These are phyloP conservation scores for Eristalis pertinax DNA, from an alignment of 2,888 invertebrate species.

Conservation along the genomic window DNA sequence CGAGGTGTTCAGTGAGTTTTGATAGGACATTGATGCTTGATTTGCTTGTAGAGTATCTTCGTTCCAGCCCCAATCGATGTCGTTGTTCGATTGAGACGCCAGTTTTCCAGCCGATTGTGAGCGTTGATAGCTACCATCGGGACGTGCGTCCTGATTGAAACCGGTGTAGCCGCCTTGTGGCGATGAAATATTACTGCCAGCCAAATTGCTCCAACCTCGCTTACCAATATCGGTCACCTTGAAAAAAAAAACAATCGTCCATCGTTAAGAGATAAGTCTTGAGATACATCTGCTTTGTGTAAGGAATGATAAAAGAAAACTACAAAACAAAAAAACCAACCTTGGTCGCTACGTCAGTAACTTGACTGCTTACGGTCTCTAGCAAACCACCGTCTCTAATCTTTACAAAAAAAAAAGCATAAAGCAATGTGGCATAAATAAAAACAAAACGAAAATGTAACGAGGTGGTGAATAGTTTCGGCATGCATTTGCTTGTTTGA, in stretches of 20 bases:
- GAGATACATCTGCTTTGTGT: neutral
- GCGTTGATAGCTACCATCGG: constrained; percentile 78
- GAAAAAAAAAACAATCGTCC: constrained; percentile 30
- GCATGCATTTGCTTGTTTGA: neutral
- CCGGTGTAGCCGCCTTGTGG: constrained; percentile 79
- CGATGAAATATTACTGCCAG: constrained; percentile 83
- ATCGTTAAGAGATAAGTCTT: too few relatives aligned
- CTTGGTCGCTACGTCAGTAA: constrained; percentile 85
- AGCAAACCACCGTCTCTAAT: constrained; percentile 87
- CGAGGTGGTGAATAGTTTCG: neutral
- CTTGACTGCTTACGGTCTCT: constrained; percentile 85
- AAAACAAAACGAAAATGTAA: constrained; percentile 23
- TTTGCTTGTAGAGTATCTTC: constrained; percentile 74
- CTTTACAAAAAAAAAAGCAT: constrained; percentile 81
- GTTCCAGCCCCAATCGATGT: constrained; percentile 80
- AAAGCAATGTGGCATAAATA: constrained; percentile 66
- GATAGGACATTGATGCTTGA: constrained; percentile 73
- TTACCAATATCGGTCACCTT: constrained; percentile 87
- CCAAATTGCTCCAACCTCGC: constrained; percentile 85
- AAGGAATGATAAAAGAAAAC: neutral
- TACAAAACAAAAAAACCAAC: constrained; percentile 80
- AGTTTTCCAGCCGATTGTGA: constrained; percentile 78
- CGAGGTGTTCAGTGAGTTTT: constrained; percentile 47
- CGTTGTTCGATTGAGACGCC: constrained; percentile 74
- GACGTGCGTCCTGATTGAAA: constrained; percentile 76